Evolutionary conservation across 1,140 invertebrate species (phyloP), one percentile per base, ranked within the genome.

Genomic region (Scaptomyza hsui): DNA sequence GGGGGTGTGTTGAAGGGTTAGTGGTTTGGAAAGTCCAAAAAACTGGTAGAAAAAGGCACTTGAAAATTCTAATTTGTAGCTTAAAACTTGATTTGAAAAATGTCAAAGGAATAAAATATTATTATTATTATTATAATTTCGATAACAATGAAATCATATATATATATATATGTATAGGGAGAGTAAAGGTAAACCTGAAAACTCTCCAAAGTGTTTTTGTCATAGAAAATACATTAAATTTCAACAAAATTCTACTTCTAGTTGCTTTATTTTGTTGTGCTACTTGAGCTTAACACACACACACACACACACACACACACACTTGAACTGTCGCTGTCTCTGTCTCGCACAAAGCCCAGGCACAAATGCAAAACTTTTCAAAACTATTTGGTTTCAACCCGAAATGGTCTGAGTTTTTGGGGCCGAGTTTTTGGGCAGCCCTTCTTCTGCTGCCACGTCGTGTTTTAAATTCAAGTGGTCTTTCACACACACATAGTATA

Each of bases 181-280:
- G 41, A 51, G 41, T 47, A 68, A 71, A 71, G 56, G 63, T 63
- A 72, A 78, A 78, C 24, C 24, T n/a, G n/a, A n/a, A n/a, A n/a
- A n/a, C n/a, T n/a, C n/a, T 29, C 3, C 24, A 26, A 6, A 6
- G 24, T 89, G 78, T 89, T 78, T 89, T 78, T 89, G 79, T 82
- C 67, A 89, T 89, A 81, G 85, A 85, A 89, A 80, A 89, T 89
- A 89, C 85, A 89, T 89, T 89, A 89, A 89, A 89, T 89, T 89
- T 89, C 78, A 85, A 76, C 79, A 78, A 80, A 89, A 89, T 89
- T 85, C 26, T 1, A 29, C 2, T 86, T 86, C 68, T 83, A 65
- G 75, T 78, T 75, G 45, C 57, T 37, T 37, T n/a, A n/a, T 42
- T 48, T 59, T 76, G 75, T 75, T 72, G 56, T 75, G 75, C 78